Evolutionary conservation across 2,113 vertebrate genomes (phyloP).

Genomic region (Pelecanus crispus): DNA sequence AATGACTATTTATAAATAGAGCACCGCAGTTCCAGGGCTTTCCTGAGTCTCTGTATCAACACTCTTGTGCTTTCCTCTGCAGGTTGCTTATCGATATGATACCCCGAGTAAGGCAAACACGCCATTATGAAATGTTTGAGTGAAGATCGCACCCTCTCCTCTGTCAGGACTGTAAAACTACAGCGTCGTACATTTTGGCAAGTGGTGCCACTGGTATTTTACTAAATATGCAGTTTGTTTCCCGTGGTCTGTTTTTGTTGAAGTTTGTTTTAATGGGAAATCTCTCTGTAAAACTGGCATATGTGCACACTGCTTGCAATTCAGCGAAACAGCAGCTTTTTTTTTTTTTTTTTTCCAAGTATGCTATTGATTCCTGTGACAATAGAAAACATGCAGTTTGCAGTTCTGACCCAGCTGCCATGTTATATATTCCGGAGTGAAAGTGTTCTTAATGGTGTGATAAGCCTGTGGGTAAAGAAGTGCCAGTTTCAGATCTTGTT

Average conservation of each 20-base stretch:
- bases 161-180: background rate
- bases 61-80: background rate
- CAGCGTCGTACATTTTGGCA: constrained; percentile 26
- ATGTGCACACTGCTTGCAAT: constrained; percentile 35
- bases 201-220: constrained; percentile 60
- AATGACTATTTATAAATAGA: background rate
- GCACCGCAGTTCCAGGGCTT: background rate
- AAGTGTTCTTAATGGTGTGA: constrained; percentile 41
- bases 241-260: constrained; percentile 56
- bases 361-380: constrained; percentile 9
- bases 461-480: constrained; percentile 55
- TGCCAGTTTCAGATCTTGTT: background rate
- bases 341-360: background rate
- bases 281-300: constrained; percentile 51
- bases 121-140: constrained; percentile 96
- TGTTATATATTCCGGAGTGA: constrained; percentile 49
- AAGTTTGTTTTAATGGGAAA: constrained; percentile 40
- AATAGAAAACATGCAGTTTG: constrained; percentile 23
- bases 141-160: constrained; percentile 62
- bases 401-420: constrained; percentile 10
- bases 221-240: constrained; percentile 55
- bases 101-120: constrained; percentile 89
- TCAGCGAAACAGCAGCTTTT: constrained; percentile 4
- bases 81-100: constrained; percentile 93
- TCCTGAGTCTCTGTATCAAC: background rate